Conservation (phyloP, 2,113 vertebrate genomes). For the Hypanus sabinus region DNA sequence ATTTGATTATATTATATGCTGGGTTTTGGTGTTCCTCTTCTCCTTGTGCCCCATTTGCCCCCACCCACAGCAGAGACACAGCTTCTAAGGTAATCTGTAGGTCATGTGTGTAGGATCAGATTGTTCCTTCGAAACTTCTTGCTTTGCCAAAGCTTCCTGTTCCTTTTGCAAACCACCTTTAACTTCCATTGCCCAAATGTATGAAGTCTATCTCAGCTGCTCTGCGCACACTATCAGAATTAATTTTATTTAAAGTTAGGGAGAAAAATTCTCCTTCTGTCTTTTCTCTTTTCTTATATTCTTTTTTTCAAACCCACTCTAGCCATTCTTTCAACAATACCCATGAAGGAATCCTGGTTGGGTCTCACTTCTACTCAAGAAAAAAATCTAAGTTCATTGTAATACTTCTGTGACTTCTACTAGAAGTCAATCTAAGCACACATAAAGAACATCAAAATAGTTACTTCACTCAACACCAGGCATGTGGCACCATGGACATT, state of each 20-base stretch:
- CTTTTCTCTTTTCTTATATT: too few species aligned
- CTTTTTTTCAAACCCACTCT: background rate
- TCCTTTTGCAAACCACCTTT: background rate
- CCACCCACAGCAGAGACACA: background rate
- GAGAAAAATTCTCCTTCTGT: too few species aligned
- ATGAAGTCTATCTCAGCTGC: too few species aligned
- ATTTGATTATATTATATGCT: background rate
- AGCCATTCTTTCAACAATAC: background rate
- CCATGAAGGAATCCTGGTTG: background rate
- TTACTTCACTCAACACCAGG: background rate
- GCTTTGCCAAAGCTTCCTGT: background rate
- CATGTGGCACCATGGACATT: background rate
- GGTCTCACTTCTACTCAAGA: background rate
- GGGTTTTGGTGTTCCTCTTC: background rate
- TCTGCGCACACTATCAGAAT: too few species aligned
- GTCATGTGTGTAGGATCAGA: background rate
- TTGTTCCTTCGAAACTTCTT: background rate
- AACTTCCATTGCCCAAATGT: too few species aligned
- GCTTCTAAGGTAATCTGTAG: background rate
- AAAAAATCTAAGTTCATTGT: background rate
- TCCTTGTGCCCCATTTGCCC: background rate
- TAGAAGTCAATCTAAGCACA: background rate
- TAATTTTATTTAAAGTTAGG: too few species aligned
- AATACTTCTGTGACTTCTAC: background rate
- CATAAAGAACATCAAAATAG: background rate